Conservation (phyloP, 35 echinoderm and acorn worm species). For the Stichopus chloronotus region DNA sequence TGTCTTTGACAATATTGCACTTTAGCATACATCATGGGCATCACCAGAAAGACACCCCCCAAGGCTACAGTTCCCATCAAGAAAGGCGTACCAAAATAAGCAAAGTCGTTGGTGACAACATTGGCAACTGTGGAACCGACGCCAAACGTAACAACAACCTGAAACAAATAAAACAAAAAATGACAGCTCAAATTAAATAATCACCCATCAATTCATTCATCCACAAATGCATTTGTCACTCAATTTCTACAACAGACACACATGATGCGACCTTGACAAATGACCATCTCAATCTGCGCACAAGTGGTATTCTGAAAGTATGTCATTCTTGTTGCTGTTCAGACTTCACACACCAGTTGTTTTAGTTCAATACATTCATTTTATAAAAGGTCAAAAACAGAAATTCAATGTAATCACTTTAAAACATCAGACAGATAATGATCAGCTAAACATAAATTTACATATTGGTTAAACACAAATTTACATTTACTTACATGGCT, state of each 20-base stretch:
- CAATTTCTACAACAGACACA: background rate
- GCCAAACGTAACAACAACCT: slow-evolving; percentile 93
- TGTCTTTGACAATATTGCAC: slow-evolving; percentile 84
- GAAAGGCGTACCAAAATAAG: slow-evolving; percentile 88
- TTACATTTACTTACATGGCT: no score
- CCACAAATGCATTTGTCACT: background rate
- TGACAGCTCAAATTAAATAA: background rate
- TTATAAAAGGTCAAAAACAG: no score
- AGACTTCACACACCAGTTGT: no score
- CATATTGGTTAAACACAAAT: no score
- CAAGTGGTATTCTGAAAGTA: no score
- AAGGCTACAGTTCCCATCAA: slow-evolving; percentile 96
- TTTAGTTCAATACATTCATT: no score
- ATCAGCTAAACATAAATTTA: no score
- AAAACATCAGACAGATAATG: no score
- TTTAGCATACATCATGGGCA: slow-evolving; percentile 95
- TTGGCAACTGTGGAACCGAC: slow-evolving; percentile 87
- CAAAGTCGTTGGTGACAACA: slow-evolving; percentile 85
- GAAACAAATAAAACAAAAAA: background rate
- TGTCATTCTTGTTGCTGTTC: no score
- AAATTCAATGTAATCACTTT: no score
- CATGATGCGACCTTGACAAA: background rate
- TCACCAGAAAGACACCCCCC: slow-evolving; percentile 90
- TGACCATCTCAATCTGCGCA: no score
- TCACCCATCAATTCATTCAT: background rate